phyloP scores from a whole-genome alignment of 2,888 invertebrate genomes.

The Hypsopygia costalis region DNA sequence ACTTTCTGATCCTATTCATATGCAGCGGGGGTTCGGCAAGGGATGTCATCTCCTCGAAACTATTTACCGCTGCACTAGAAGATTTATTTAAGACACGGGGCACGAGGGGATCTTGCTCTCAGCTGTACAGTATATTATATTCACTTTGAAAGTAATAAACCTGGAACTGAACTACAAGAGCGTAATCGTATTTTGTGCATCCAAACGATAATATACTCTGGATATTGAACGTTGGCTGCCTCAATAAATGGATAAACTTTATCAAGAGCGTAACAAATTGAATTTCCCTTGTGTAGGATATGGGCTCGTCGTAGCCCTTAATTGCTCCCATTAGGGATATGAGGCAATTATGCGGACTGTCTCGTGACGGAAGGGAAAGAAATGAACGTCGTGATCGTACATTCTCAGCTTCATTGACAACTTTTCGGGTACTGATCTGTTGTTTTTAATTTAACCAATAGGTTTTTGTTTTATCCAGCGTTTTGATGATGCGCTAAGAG shows the following conservation, averaged over 20 bases:
- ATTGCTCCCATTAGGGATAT: conserved; percentile 36
- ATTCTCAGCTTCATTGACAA: not conserved
- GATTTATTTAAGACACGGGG: too few species aligned
- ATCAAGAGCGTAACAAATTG: conserved; percentile 42
- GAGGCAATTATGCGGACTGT: conserved; percentile 30
- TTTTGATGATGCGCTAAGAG: too few species aligned
- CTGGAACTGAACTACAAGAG: not conserved
- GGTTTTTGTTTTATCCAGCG: too few species aligned
- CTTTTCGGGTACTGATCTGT: not conserved
- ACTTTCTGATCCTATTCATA: too few species aligned
- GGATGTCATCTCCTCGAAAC: too few species aligned
- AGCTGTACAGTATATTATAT: not conserved
- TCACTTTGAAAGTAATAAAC: not conserved
- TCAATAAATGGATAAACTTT: conserved; percentile 42
- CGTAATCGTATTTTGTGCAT: conserved; percentile 4
- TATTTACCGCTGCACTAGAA: too few species aligned
- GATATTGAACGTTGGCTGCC: conserved; percentile 24
- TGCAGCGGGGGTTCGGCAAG: too few species aligned
- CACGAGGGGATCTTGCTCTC: too few species aligned
- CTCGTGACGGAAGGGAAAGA: conserved; percentile 16
- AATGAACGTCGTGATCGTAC: conserved; percentile 9
- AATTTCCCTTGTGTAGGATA: conserved; percentile 41
- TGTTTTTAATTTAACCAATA: too few species aligned
- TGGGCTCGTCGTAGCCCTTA: conserved; percentile 32
- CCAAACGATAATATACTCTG: conserved; percentile 9